Evolutionary conservation across 1,140 invertebrate genomes (phyloP).

Genomic region (Drosophila ohnishii): DNA sequence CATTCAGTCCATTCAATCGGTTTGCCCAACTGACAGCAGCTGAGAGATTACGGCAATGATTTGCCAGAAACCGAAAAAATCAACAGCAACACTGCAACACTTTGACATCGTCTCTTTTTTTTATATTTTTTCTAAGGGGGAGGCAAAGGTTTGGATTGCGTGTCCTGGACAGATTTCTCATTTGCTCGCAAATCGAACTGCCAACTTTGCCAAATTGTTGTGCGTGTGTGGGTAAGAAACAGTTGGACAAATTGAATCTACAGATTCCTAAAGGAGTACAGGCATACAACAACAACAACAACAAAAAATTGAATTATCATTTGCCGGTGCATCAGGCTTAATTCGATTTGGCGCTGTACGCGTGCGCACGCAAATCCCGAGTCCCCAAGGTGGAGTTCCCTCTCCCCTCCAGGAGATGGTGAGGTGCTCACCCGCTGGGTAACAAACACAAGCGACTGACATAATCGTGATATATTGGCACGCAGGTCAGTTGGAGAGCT

Average conservation of each 20-base stretch:
- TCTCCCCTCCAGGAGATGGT: background rate
- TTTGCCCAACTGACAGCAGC: constrained; percentile 64
- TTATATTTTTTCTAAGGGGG: background rate
- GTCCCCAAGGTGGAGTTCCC: constrained; percentile 6
- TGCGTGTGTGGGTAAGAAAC: constrained; percentile 59
- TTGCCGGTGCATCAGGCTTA: constrained; percentile 72
- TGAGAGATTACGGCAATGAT: constrained; percentile 71
- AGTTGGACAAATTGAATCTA: constrained; percentile 76
- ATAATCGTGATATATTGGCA: constrained; percentile 80
- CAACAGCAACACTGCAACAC: constrained; percentile 52
- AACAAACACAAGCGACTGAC: constrained; percentile 73
- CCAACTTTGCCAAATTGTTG: constrained; percentile 78
- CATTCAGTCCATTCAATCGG: constrained; percentile 47
- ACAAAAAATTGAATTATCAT: constrained; percentile 73
- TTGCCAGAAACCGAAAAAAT: constrained; percentile 53
- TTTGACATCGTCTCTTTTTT: constrained; percentile 40
- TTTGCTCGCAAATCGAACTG: constrained; percentile 77
- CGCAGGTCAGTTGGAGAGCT: constrained; percentile 50
- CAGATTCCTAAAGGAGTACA: constrained; percentile 7
- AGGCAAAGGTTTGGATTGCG: constrained; percentile 41
- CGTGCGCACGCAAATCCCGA: constrained; percentile 70
- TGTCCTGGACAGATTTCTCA: constrained; percentile 71
- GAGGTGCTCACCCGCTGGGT: constrained; percentile 57
- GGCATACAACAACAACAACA: background rate
- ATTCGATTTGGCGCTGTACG: constrained; percentile 80